Percentiles rank a stretch among this genome's conserved stretches.
These are phyloP conservation scores for Lasioglossum pauxillum DNA, from an alignment of 2,888 invertebrate species.

Conservation along the genomic window DNA sequence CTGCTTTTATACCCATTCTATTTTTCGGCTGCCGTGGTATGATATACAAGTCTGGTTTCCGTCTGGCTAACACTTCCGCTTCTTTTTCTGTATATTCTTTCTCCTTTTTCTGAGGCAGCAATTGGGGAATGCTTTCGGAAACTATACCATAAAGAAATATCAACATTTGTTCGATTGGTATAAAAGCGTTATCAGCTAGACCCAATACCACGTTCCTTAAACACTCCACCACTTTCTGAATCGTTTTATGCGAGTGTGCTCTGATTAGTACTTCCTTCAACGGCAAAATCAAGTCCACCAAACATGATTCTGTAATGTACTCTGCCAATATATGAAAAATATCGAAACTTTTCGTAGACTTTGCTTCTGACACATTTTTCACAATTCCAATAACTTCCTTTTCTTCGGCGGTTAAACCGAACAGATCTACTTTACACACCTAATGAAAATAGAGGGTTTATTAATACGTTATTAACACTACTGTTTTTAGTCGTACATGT, in stretches of 20 bases:
- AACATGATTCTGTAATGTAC: constrained; percentile 90
- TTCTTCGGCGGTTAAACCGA: constrained; percentile 94
- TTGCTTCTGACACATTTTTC: constrained; percentile 92
- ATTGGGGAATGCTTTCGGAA: constrained; percentile 91
- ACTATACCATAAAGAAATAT: constrained; percentile 93
- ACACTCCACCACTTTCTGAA: constrained; percentile 92
- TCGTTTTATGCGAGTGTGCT: constrained; percentile 92
- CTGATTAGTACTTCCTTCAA: constrained; percentile 92
- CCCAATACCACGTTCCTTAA: constrained; percentile 92
- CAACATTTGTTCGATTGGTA: constrained; percentile 90
- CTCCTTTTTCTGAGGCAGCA: constrained; percentile 86
- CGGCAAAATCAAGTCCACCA: constrained; percentile 92
- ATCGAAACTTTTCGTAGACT: constrained; percentile 93
- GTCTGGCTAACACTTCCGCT: constrained; percentile 84
- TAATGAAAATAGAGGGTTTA: constrained; percentile 71
- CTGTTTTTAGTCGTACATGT: constrained; percentile 1
- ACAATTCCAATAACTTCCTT: constrained; percentile 95
- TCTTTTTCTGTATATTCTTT: constrained; percentile 86
- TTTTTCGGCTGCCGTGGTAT: constrained; percentile 90
- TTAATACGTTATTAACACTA: neutral
- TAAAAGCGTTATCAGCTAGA: constrained; percentile 92
- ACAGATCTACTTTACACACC: constrained; percentile 94
- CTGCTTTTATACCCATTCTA: constrained; percentile 86
- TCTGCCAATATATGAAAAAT: constrained; percentile 93
- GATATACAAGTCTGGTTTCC: constrained; percentile 91